Evolutionary conservation across 92 coral and sea anemone species (phyloP), one percentile per base, ranked within the genome.

Genomic region (Plumapathes pennacea): DNA sequence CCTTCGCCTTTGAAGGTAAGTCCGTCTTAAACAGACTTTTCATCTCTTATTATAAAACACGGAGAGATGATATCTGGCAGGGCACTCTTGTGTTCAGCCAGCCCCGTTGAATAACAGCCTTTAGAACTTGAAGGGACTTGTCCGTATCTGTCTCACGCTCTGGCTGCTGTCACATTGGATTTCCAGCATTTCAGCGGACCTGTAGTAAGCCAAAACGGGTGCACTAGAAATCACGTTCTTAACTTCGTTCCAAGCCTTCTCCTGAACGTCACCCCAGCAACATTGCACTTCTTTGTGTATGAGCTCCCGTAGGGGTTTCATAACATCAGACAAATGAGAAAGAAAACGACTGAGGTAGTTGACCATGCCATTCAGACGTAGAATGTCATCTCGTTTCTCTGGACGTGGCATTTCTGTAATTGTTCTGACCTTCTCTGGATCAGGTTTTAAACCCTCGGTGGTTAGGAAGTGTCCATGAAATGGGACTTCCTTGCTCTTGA

Each of bases 111-210:
- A 67, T 67, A 0, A 38, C 61, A 4, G 29, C 50, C 41, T 37
- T 66, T 13, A 52, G 34, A 14, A 19, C 19, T 39, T 51, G 56
- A 37, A 68, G 62, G 4, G 51, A 25, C 23, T 66, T 62, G 18
- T 51, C 62, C 50, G 13, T 52, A 37, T 53, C 63, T 38, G 74
- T 66, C 26, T 52, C 53, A 14, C 22, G 2, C 4, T 38, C 69
- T 59, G 57, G 25, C 57, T 69, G 46, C 76, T 69, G 33, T 69
- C 69, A 39, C 69, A 61, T 22, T 61, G 69, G 43, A 61, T 46
- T 25, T 44, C 53, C 2, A 61, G 54, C 10, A 8, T 25, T 29
- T 44, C 54, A 22, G 13, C 2, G 3, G 67, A 51, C 22, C 46
- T 42, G 40, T 46, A 46, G 27, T 61, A 61, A 24, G 39, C 38